A percentile compares a stretch with the other conserved stretches of the same genome.
Evolutionary conservation across 2,113 vertebrate genomes (phyloP).

Genomic region (Chauna torquata): DNA sequence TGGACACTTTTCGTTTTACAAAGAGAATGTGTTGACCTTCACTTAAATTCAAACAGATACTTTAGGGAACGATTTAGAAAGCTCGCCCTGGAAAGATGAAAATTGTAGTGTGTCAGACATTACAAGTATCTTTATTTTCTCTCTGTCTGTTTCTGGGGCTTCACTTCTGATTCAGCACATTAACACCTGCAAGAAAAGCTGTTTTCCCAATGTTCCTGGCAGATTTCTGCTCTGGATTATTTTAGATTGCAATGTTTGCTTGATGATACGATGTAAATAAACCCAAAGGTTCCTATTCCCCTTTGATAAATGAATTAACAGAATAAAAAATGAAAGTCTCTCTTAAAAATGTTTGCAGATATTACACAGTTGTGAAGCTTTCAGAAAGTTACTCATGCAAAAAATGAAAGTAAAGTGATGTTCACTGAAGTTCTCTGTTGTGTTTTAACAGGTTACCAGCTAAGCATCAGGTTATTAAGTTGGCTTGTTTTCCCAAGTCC

Average conservation of each 20-base stretch:
- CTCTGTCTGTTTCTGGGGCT: neutral
- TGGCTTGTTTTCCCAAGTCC: neutral
- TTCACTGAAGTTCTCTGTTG: neutral
- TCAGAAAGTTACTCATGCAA: neutral
- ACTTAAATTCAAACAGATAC: neutral
- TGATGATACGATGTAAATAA: constrained; percentile 21
- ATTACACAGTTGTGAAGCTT: neutral
- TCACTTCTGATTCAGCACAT: constrained; percentile 29
- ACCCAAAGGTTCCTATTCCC: neutral
- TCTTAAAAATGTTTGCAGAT: neutral
- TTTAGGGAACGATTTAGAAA: neutral
- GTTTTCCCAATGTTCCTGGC: neutral
- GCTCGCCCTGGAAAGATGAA: neutral
- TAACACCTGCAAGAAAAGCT: constrained; percentile 35
- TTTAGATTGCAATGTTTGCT: constrained; percentile 24
- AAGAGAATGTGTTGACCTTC: neutral
- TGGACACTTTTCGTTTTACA: neutral
- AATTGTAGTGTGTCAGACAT: neutral
- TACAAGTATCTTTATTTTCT: constrained; percentile 9
- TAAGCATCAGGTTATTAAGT: neutral
- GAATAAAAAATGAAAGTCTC: constrained; percentile 23
- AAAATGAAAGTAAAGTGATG: neutral
- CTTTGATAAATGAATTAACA: constrained; percentile 44
- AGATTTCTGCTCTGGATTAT: constrained; percentile 4
- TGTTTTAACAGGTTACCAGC: neutral